phyloP scores from a whole-genome alignment of 2,113 vertebrate species.

The Calidris pugnax region DNA sequence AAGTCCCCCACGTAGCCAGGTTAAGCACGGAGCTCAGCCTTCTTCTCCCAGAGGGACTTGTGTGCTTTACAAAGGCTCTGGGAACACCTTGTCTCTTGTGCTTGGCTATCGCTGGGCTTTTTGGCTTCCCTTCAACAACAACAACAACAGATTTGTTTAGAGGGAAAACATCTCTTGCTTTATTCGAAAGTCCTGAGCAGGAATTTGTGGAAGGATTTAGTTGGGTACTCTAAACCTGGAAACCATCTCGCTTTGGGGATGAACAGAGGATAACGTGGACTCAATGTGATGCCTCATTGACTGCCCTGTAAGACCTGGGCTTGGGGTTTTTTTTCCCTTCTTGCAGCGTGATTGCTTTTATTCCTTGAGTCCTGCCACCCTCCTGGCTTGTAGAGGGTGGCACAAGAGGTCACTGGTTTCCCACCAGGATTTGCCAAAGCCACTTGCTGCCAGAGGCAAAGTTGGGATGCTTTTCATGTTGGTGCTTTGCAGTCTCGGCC shows the following conservation, averaged over 20 bases:
- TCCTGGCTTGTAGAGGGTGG: neutral
- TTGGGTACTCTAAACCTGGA: neutral
- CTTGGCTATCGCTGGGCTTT: neutral
- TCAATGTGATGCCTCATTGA: neutral
- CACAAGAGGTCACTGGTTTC: conserved; percentile 19
- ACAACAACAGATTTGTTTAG: neutral
- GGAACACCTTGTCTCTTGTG: conserved; percentile 13
- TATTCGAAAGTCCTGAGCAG: neutral
- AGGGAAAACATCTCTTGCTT: neutral
- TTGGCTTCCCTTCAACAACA: conserved; percentile 5
- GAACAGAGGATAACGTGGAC: neutral
- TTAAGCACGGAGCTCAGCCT: neutral
- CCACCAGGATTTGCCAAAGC: conserved; percentile 24
- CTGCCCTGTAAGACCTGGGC: neutral
- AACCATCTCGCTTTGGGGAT: neutral
- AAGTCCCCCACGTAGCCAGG: neutral
- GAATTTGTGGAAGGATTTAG: neutral
- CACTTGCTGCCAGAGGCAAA: neutral
- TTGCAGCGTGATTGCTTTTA: neutral
- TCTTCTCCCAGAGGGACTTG: neutral
- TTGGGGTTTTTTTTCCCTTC: neutral
- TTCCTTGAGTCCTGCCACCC: neutral
- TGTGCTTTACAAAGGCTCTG: neutral
- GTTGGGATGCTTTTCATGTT: neutral
- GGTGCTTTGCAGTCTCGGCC: neutral